Conservation (phyloP, 2,888 invertebrate genomes). For the Cryptocheilus praepositus region DNA sequence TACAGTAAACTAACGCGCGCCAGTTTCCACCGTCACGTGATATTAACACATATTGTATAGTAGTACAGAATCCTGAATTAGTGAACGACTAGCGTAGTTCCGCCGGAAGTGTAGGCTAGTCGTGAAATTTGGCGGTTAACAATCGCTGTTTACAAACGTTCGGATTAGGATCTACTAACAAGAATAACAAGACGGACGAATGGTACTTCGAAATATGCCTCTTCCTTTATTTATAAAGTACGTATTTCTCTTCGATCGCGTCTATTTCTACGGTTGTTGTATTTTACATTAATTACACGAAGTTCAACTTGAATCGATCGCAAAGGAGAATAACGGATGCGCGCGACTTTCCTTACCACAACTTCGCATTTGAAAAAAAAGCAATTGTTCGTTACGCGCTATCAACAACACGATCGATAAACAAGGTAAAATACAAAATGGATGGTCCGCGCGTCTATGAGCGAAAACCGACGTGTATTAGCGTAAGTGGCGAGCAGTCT, state of each 20-base stretch:
- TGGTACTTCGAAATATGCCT: constrained; percentile 31
- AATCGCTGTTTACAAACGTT: no score
- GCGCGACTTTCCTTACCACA: neutral
- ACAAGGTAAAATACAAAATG: neutral
- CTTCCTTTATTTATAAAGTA: constrained; percentile 49
- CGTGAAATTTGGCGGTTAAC: no score
- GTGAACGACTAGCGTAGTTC: no score
- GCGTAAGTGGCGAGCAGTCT: no score
- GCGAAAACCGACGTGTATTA: neutral
- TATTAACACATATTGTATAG: no score
- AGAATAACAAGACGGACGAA: neutral
- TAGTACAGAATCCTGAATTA: no score
- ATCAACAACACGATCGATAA: constrained; percentile 7
- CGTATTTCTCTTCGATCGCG: constrained; percentile 16
- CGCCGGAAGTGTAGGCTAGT: no score
- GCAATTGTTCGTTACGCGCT: constrained; percentile 1
- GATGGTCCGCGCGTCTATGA: neutral
- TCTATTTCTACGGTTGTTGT: constrained; percentile 26
- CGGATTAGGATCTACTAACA: neutral
- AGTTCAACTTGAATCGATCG: constrained; percentile 23
- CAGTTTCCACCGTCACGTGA: no score
- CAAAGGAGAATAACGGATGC: constrained; percentile 23
- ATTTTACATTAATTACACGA: constrained; percentile 56
- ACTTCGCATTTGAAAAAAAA: neutral
- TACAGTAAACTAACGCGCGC: no score